phyloP scores from a whole-genome alignment of 2,797 vertebrate species.

The Tragopan temminckii region DNA sequence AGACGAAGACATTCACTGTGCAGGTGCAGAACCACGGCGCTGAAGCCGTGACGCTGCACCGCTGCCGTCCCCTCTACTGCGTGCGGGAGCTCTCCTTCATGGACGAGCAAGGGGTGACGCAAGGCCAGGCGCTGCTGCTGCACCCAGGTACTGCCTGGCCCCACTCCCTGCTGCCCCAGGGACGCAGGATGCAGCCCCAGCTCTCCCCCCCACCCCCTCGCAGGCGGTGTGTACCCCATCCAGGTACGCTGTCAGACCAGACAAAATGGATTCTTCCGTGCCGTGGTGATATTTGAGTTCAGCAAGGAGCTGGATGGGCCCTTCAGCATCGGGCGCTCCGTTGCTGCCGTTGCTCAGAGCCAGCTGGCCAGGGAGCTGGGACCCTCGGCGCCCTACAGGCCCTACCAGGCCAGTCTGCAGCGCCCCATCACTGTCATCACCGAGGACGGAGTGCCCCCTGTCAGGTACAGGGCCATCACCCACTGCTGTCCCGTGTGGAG shows the following conservation, averaged over 20 bases:
- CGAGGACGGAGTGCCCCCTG: constrained; percentile 83
- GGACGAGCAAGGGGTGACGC: constrained; percentile 76
- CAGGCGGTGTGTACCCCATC: constrained; percentile 85
- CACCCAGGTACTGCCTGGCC: constrained; percentile 81
- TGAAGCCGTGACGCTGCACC: constrained; percentile 79
- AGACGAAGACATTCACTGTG: constrained; percentile 51
- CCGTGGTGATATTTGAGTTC: constrained; percentile 87
- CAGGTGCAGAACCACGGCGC: constrained; percentile 83
- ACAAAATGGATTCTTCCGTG: constrained; percentile 83
- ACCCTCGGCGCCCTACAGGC: constrained; percentile 81
- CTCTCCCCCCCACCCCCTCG: not conserved
- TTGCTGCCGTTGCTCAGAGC: constrained; percentile 82
- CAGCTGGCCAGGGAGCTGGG: constrained; percentile 84
- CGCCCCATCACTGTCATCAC: not conserved
- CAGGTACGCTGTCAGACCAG: constrained; percentile 77
- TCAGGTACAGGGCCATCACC: constrained; percentile 70
- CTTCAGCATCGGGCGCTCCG: constrained; percentile 87
- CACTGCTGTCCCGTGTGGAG: not conserved
- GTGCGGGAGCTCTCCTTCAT: constrained; percentile 74
- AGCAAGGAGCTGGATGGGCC: constrained; percentile 54
- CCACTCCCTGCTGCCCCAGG: rapidly evolving
- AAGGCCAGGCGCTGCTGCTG: constrained; percentile 77
- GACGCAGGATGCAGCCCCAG: not conserved
- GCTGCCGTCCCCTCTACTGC: constrained; percentile 73
- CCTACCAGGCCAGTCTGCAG: constrained; percentile 55